Evolutionary conservation across 2,797 vertebrate species (phyloP), one percentile per base, ranked within the genome.

Genomic region (Peromyscus aztecus): DNA sequence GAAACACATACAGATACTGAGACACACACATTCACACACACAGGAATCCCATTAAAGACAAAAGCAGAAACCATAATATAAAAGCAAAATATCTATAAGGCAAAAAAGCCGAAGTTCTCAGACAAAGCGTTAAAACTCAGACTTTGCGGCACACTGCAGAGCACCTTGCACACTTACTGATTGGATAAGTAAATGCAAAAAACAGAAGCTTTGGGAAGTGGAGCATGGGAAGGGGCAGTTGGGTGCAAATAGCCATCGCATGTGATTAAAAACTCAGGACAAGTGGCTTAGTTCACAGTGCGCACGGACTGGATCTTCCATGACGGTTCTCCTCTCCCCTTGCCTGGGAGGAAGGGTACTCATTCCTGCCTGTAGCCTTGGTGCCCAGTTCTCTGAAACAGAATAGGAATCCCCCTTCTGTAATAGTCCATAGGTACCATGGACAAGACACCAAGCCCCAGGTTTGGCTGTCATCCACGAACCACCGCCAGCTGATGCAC

Each of bases 121-220:
- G 59, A 1, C 81, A 43, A 65, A 84, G 27, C 40, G 21, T 63
- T 46, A 7, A 23, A 65, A 65, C 59, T 65, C 40, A 43, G 46
- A 43, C 40, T 94, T 82, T 10, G 34, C 3, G n/a, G 29, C 0
- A 65, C 23, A 69, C 91, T 63, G 14, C 40, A 75, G 1, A 46
- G 21, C 52, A 55, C 81, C 19, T 67, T 85, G 23, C 19, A 87
- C 10, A 82, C 12, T 67, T 67, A 29, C 27, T 93, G 37, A n/a
- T 19, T 61, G 40, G 89, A 71, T 65, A 40, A 94, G 24, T 89
- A 86, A 94, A 88, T 85, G 5, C 5, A 90, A 69, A 49, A 84
- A 75, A 76, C 34, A 71, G 91, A 76, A 87, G 27, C 2, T 88
- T 67, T 59, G 84, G 81, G 71, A 81, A 85, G 49, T 52, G 6